These are phyloP conservation scores for Decapterus maruadsi DNA, from an alignment of 2,797 vertebrate species.

Conservation along the genomic window DNA sequence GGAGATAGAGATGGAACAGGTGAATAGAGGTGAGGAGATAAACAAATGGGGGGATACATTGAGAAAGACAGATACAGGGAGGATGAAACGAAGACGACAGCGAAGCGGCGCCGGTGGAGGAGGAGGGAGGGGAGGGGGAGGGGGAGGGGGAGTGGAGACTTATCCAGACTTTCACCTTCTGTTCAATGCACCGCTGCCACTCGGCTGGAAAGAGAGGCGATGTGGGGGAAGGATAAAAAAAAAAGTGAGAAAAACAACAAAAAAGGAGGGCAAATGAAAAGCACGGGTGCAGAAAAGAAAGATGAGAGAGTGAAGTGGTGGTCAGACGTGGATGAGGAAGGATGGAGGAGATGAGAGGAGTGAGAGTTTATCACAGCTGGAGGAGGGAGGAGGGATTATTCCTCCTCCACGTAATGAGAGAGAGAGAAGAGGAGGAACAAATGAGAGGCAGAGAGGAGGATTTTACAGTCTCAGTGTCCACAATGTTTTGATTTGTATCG, in stretches of 20 bases:
- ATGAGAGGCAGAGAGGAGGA: slow-evolving; percentile 12
- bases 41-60: slow-evolving; percentile 66
- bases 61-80: slow-evolving; percentile 58
- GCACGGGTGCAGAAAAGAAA: slow-evolving; percentile 30
- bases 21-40: slow-evolving; percentile 63
- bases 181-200: slow-evolving; percentile 42
- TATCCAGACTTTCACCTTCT: slow-evolving; percentile 36
- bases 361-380: slow-evolving; percentile 28
- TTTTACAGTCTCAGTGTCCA: not conserved
- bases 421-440: slow-evolving; percentile 10
- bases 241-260: slow-evolving; percentile 62
- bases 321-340: slow-evolving; percentile 10
- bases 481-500: slow-evolving; percentile 22
- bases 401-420: slow-evolving; percentile 23
- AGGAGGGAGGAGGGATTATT: slow-evolving; percentile 17
- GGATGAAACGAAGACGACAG: slow-evolving; percentile 43
- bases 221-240: slow-evolving; percentile 44
- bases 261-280: slow-evolving; percentile 43
- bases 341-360: slow-evolving; percentile 11
- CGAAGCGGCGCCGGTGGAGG: slow-evolving; percentile 1
- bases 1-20: slow-evolving; percentile 42
- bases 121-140: slow-evolving; percentile 17
- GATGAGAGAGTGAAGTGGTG: slow-evolving; percentile 27
- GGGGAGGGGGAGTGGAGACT: slow-evolving; percentile 30
- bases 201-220: slow-evolving; percentile 44